A percentile compares a stretch with the other conserved stretches of the same genome.
phyloP scores from a whole-genome alignment of 2,113 vertebrate species.

The Paedocypris sp. region DNA sequence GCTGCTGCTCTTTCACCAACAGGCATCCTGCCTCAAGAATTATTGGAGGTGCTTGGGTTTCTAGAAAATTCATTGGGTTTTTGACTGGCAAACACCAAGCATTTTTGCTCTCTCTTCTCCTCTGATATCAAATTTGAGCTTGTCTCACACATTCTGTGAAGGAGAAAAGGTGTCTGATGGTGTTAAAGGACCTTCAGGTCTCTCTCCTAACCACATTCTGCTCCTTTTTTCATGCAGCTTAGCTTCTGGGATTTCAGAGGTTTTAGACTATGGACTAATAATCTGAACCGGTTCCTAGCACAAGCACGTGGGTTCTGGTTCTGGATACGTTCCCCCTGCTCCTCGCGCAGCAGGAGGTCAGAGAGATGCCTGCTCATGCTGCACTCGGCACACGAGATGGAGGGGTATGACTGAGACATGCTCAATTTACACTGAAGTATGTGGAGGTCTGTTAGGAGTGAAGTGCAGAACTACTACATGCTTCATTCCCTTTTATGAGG shows the following conservation, averaged over 20 bases:
- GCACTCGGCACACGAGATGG: background rate
- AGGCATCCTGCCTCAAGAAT: too few species aligned
- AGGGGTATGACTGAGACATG: background rate
- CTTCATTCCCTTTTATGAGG: constrained; percentile 22
- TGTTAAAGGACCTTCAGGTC: constrained; percentile 18
- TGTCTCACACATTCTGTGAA: constrained; percentile 39
- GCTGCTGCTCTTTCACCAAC: too few species aligned
- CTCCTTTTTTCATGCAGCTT: background rate
- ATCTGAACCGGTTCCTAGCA: background rate
- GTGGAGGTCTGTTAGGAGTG: constrained; percentile 14
- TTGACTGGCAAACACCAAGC: constrained; percentile 20
- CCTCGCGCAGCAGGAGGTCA: background rate
- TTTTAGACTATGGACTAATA: constrained; percentile 9
- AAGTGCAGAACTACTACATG: constrained; percentile 13
- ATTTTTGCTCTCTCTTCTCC: constrained; percentile 2
- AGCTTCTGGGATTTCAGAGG: background rate
- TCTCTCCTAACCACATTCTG: background rate
- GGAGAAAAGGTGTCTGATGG: too few species aligned
- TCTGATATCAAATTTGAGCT: background rate
- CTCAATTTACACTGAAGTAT: constrained; percentile 33
- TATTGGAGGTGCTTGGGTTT: too few species aligned
- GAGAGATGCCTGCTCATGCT: constrained; percentile 2
- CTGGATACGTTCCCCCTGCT: background rate
- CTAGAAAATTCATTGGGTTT: too few species aligned
- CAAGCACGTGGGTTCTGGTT: constrained; percentile 7